Base-by-base conservation (phyloP, 2,888 invertebrate genomes). In the Lepidocyrtoides sp. region DNA sequence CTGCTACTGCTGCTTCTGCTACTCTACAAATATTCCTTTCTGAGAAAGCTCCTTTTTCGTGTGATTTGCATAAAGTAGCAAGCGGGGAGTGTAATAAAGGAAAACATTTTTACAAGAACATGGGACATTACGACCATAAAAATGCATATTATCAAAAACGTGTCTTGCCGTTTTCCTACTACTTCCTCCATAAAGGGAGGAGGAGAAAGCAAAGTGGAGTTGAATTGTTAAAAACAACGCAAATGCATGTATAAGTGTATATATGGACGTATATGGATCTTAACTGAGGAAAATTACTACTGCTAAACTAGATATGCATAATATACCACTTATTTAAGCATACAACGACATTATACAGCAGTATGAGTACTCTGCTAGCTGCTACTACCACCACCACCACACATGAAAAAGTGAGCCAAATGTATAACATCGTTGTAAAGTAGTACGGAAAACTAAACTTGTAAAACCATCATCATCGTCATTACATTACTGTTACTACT, bases 41-140 rank as follows among this genome's bases (percentile, higher is more conserved):
- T 54, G 20, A 85, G 32, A 26, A 84, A 84, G 60, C 41, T 83
- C 48, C 69, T 69, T 84, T 75, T 75, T 63, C 32, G 41, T 54
- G 36, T 29, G 81, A 91, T 91, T 91, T 91, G 91, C 91, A 91
- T 91, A 91, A 91, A 91, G 81, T 57, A 91, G 91, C 91, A 85
- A 81, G 91, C 20, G 77, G 86, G 91, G 85, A 86, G 91, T 86
- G 86, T 91, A 91, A 91, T 91, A 91, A 91, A 91, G 91, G 91
- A 91, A 91, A 91, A 81, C 91, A 91, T 91, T 91, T 90, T 91
- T 91, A 91, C 91, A 91, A 91, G 91, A 91, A 91, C 91, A 91
- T 91, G 91, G 84, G 91, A 91, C 91, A 91, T 91, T 91, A 63
- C 85, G 81, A 86, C 91, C 91, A 91, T 91, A 91, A 91, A 91